Conservation (phyloP, 2,113 vertebrate genomes). For the Pseudorasbora parva region DNA sequence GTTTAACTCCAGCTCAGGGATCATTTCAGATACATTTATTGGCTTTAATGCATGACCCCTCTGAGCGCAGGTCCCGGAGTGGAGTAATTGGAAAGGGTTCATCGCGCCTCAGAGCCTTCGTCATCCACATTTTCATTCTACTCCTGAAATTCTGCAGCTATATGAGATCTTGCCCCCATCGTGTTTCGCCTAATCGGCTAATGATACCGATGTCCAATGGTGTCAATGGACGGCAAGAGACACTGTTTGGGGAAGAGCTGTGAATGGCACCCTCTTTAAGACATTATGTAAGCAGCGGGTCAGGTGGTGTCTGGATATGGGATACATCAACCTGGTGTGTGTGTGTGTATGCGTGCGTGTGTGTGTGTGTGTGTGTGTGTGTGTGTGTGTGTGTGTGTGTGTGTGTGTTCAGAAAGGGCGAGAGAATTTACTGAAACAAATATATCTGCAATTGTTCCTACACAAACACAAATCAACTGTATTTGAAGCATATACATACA, state of each 20-base stretch:
- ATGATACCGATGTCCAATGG: conserved; percentile 83
- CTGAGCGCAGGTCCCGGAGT: conserved; percentile 58
- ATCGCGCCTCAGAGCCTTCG: conserved; percentile 71
- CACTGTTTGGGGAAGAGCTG: not conserved
- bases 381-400: too few relatives aligned
- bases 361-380: too few relatives aligned
- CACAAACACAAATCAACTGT: not conserved
- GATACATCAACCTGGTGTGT: not conserved
- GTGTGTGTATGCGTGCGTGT: too few relatives aligned
- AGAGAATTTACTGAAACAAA: not conserved
- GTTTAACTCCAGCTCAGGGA: conserved; percentile 74
- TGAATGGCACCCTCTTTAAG: not conserved
- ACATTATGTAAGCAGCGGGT: not conserved
- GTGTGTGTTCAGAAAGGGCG: not conserved
- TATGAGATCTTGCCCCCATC: conserved; percentile 58
- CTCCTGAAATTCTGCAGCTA: conserved; percentile 29
- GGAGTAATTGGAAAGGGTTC: conserved; percentile 81
- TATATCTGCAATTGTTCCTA: not conserved
- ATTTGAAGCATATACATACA: conserved; percentile 1
- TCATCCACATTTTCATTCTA: conserved; percentile 63
- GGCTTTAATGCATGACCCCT: conserved; percentile 82
- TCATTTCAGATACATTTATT: conserved; percentile 90
- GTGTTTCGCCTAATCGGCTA: conserved; percentile 76
- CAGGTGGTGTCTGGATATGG: not conserved
- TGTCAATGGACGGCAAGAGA: conserved; percentile 78